These are phyloP conservation scores for Carapus acus DNA, from an alignment of 2,797 vertebrate species.

Conservation along the genomic window DNA sequence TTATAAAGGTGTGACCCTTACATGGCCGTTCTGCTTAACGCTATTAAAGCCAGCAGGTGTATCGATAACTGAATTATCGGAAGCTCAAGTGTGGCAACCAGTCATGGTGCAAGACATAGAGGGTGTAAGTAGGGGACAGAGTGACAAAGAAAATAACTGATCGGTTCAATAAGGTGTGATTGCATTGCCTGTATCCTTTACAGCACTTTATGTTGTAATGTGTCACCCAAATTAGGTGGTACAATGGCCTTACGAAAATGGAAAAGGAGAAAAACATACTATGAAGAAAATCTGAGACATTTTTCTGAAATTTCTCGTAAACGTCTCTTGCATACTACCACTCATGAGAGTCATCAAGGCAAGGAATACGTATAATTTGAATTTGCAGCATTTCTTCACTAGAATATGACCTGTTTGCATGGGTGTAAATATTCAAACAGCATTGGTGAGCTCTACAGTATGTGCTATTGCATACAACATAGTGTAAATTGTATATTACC, in stretches of 20 bases:
- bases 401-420: slow-evolving; percentile 47
- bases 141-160: background rate
- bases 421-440: slow-evolving; percentile 57
- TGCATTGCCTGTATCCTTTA: background rate
- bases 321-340: too few relatives aligned
- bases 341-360: slow-evolving; percentile 32
- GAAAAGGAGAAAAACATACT: slow-evolving; percentile 26
- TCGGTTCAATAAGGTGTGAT: background rate
- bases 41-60: slow-evolving; percentile 14
- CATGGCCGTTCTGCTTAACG: slow-evolving; percentile 43
- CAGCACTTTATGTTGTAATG: slow-evolving; percentile 8
- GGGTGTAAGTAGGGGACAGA: too few relatives aligned
- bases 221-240: slow-evolving; percentile 30
- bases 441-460: slow-evolving; percentile 18
- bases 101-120: too few relatives aligned
- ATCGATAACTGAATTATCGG: slow-evolving; percentile 1
- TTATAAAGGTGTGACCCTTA: slow-evolving; percentile 55
- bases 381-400: slow-evolving; percentile 29
- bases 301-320: slow-evolving; percentile 56
- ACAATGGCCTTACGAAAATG: slow-evolving; percentile 22
- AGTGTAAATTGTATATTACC: too few relatives aligned
- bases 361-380: slow-evolving; percentile 33
- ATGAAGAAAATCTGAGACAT: slow-evolving; percentile 36
- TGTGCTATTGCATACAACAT: slow-evolving; percentile 18
- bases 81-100: background rate